Base-by-base conservation (phyloP, 2,113 vertebrate genomes). In the Urocolius indicus region DNA sequence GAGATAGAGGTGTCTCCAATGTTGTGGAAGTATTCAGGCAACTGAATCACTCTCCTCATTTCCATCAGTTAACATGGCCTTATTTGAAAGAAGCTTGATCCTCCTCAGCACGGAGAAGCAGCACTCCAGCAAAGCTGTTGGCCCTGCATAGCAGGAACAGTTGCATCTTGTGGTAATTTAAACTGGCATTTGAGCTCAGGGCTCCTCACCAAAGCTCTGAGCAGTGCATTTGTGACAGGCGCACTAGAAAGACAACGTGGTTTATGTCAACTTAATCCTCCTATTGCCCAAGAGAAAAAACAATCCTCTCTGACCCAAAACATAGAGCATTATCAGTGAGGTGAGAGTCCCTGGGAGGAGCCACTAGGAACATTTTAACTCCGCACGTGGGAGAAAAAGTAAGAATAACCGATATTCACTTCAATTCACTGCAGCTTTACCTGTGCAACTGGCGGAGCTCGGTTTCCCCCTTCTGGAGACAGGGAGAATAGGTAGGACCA, bases 381-480 rank as follows among this genome's bases (percentile, higher is more conserved):
- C 43, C 1, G 2, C 59, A 59, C 8, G 15, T 65, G 32, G 32
- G 34, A 78, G 20, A n/a, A 68, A 72, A 5, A 3, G 5, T 26
- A 13, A 29, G 59, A 43, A 15, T 2, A 57, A 21, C 1, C n/a
- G 48, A 29, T 38, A 9, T 16, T 46, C 18, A 1, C 30, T 76
- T 52, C 3, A 17, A 32, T 49, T 45, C 21, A 3, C 14, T 45
- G 36, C 27, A 27, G 32, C 13, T 66, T 36, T 13, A 52, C 12
- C 52, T 66, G 54, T 74, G 38, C 41, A 41, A 12, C 32, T 66
- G 55, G 32, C 9, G 2, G 68, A 79, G 6, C 30, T 95, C 7
- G 65, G 83, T 76, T 89, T 85, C 91, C 92, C 66, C 32, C 71
- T 89, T 57, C 84, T 93, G 93, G 94, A 49, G 18, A 89, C 45